Evolutionary conservation across 2,797 vertebrate species (phyloP).

Genomic region (Malurus splendens): DNA sequence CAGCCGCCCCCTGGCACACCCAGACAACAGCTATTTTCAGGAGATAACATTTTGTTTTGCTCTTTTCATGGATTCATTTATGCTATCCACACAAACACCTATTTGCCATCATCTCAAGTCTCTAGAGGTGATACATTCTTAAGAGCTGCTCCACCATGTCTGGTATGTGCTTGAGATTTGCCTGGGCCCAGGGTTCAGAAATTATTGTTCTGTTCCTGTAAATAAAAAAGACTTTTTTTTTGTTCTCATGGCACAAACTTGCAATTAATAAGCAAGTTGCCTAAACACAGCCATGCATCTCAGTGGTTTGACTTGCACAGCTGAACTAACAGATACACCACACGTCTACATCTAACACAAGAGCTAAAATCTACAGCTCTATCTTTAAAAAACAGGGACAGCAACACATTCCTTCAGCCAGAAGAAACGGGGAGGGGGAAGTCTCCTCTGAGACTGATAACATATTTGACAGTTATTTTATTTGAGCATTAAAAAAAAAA

Average conservation of each 20-base stretch:
- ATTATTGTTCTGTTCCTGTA: not conserved
- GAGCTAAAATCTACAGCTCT: not conserved
- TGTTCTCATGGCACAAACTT: not conserved
- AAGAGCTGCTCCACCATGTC: not conserved
- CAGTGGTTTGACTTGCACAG: not conserved
- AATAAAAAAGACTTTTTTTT: not conserved
- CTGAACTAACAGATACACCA: not conserved
- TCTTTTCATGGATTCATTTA: not conserved
- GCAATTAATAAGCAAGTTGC: not conserved
- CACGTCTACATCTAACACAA: fast-evolving
- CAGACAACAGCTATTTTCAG: not conserved
- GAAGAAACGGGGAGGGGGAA: not conserved
- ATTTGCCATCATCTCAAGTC: not conserved
- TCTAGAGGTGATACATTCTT: not conserved
- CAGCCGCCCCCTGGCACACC: not conserved
- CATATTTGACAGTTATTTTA: not conserved
- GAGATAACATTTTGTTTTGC: not conserved
- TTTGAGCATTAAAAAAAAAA: not conserved
- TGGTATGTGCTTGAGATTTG: fast-evolving
- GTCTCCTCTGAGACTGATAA: not conserved
- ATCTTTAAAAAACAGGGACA: not conserved
- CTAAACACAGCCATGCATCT: not conserved
- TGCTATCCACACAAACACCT: not conserved
- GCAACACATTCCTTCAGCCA: not conserved
- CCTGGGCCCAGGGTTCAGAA: not conserved